Base-by-base conservation (phyloP, 2,113 vertebrate species). In the Caretta caretta region DNA sequence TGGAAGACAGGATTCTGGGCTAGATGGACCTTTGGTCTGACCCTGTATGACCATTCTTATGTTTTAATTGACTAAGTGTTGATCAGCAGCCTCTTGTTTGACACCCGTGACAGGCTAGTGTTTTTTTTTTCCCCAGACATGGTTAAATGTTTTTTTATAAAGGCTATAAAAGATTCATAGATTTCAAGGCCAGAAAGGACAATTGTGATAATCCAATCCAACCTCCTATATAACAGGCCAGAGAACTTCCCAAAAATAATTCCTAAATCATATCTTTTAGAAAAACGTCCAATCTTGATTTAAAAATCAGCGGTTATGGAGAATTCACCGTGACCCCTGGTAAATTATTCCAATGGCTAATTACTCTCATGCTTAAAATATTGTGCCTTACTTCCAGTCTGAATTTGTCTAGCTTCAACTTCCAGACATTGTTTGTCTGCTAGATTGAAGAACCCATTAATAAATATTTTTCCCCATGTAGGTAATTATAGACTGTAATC, bases 131-230 rank as follows among this genome's bases (percentile, higher is more conserved):
- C 48, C 2, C 48, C 86, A 25, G 46, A 94, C 75, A 89, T 93
- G 59, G 24, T 88, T 83, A 90, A 87, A 87, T 89, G 93, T 82
- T 6, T 94, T 94, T 54, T 88, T 92, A 50, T 76, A 86, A 97
- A 92, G 35, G 35, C 69, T 48, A 16, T 27, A n/a, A 48, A 5
- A 92, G 50, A 90, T 92, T 92, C 86, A 59, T 75, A 75, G 10
- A 42, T 65, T 65, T 35, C 59, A 35, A 65, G 27, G 5, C 57
- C 57, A 27, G 27, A 62, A 62, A 29, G 12, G 57, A 65, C 59
- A 13, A 59, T 65, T 65, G 59, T 65, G 31, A 65, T 35, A 65
- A 65, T 35, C 14, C 35, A 35, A 31, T 65, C 31, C 14, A 16
- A 35, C 59, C 14, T 65, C 59, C 7, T 65, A 13, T 65, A 65